Evolutionary conservation across 2,888 invertebrate genomes (phyloP).

Genomic region (Rhingia rostrata): DNA sequence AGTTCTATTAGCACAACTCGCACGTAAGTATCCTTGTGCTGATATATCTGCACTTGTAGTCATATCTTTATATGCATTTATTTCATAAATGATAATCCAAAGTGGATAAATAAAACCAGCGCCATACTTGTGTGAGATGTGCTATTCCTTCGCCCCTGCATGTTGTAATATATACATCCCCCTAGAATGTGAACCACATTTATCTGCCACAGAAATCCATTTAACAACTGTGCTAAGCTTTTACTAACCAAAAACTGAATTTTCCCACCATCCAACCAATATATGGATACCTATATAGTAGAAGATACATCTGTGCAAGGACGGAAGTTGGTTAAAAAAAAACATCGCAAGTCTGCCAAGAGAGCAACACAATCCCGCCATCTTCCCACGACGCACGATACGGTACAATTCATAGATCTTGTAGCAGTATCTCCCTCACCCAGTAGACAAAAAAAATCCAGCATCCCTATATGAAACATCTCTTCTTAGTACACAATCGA

Average conservation of each 20-base stretch:
- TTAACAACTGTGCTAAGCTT: conserved; percentile 47
- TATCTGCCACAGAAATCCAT: conserved; percentile 45
- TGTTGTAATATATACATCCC: conserved; percentile 29
- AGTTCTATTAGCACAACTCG: conserved; percentile 24
- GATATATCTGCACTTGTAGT: neutral
- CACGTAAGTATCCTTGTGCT: conserved; percentile 21
- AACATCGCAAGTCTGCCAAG: conserved; percentile 20
- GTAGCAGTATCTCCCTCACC: neutral
- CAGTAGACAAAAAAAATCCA: neutral
- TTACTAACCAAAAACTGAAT: conserved; percentile 41
- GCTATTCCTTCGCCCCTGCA: neutral
- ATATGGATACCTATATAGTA: neutral
- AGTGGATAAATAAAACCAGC: conserved; percentile 35
- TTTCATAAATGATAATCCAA: conserved; percentile 40
- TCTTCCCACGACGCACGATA: neutral
- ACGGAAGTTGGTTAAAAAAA: neutral
- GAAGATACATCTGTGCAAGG: no score
- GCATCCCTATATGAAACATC: conserved; percentile 8
- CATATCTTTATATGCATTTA: no score
- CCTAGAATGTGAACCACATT: conserved; percentile 29
- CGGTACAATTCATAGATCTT: conserved; percentile 24
- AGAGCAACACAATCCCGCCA: conserved; percentile 30
- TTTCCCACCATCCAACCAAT: conserved; percentile 1
- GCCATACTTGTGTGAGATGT: conserved; percentile 12
- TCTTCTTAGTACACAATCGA: conserved; percentile 4